Base-by-base conservation (phyloP, 2,797 vertebrate species). In the Mastacembelus armatus region DNA sequence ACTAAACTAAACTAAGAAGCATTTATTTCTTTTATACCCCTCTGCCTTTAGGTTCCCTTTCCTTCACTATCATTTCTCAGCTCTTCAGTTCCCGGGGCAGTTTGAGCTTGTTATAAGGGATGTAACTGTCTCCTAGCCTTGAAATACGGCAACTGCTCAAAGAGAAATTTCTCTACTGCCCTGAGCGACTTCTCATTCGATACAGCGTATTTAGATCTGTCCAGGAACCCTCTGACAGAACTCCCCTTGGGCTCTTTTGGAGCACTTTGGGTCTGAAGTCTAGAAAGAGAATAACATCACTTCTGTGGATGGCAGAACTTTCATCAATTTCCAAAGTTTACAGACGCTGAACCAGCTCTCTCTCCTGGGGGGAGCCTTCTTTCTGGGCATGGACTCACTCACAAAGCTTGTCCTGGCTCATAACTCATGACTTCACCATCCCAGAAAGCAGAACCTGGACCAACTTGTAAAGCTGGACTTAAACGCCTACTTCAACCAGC, bases 121-220 rank as follows among this genome's bases (percentile, higher is more conserved):
- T 91, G 89, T 49, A 56, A 81, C 50, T 87, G 90, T 81, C 81
- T 85, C 65, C 51, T 65, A 6, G 58, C 63, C 29, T 61, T 85
- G 36, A 79, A 73, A 30, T 87, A 83, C 52, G 80, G 86, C 48
- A 90, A 85, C 82, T 88, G 86, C 60, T 88, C 83, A 21, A 63
- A 69, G 42, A 70, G 72, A 47, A 47, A 75, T 14, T 63, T 81
- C 21, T 45, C 57, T 8, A 27, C 18, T 4, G 43, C 69, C 60
- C 66, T 40, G 18, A 42, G 40, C 3, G 24, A 27, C 30, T 69
- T 90, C 44, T 86, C 88, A 21, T 78, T 78, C 5, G 78, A 73
- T 54, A 85, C 80, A 0, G 80, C 90, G 64, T 77, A 79, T 62
- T 68, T 91, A 70, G 86, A 94, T 66, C 76, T 85, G 26, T 91